Percentiles rank a stretch among this genome's conserved stretches.
phyloP scores from a whole-genome alignment of 2,113 vertebrate species.

The Dromaius novaehollandiae region DNA sequence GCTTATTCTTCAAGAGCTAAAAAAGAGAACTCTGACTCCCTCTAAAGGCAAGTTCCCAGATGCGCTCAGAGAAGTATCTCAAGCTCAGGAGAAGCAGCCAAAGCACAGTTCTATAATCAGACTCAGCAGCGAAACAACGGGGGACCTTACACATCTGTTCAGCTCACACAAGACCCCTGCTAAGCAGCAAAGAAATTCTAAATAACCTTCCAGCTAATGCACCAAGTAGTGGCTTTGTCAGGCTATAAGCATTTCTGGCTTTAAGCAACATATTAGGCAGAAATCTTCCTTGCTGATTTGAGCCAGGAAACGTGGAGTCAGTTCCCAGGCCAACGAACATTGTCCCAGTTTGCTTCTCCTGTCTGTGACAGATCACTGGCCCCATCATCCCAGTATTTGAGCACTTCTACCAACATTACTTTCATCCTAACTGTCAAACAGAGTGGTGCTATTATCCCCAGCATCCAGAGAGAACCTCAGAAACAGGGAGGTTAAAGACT shows the following conservation, averaged over 20 bases:
- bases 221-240: rapidly evolving
- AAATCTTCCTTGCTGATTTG: background rate
- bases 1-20: background rate
- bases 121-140: rapidly evolving
- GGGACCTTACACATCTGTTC: rapidly evolving
- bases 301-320: background rate
- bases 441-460: background rate
- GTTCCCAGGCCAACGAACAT: background rate
- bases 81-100: background rate
- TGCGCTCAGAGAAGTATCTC: background rate
- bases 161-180: background rate
- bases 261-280: background rate
- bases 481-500: background rate
- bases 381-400: background rate
- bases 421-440: background rate
- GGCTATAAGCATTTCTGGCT: background rate
- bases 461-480: background rate
- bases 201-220: background rate
- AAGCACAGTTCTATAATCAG: background rate
- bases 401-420: background rate
- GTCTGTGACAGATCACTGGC: background rate
- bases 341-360: background rate
- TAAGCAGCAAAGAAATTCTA: background rate
- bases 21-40: background rate
- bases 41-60: background rate